Percentiles rank a stretch among this genome's conserved stretches.
Conservation (phyloP, 2,797 vertebrate genomes). For the Lacerta agilis region DNA sequence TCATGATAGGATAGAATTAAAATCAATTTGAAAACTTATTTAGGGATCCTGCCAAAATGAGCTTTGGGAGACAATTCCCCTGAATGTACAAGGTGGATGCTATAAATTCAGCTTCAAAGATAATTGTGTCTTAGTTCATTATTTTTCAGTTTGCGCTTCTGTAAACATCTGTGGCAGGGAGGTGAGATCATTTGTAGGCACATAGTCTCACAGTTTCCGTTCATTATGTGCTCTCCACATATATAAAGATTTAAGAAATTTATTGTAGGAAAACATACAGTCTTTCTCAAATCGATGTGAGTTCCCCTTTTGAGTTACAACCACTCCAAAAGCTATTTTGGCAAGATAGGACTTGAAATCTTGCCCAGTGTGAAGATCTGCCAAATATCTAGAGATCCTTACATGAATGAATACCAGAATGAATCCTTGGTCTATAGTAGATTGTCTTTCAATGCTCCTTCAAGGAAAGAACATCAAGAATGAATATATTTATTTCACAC, state of each 20-base stretch:
- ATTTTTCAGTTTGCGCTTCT: not conserved
- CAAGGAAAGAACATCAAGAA: too few species aligned
- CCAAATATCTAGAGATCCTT: not conserved
- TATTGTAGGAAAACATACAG: not conserved
- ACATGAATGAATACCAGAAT: not conserved
- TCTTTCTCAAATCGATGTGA: not conserved
- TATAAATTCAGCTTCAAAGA: not conserved
- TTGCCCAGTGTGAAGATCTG: not conserved
- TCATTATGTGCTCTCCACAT: not conserved
- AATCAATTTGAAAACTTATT: constrained; percentile 58
- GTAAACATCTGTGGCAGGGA: not conserved
- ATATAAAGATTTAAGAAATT: not conserved
- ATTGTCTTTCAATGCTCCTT: too few species aligned
- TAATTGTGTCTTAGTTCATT: constrained; percentile 23
- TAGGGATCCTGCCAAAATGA: constrained; percentile 49
- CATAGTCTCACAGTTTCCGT: not conserved
- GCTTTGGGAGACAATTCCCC: constrained; percentile 27
- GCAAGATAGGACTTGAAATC: not conserved
- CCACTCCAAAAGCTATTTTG: not conserved
- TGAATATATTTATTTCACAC: too few species aligned
- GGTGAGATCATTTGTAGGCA: not conserved
- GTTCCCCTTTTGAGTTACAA: not conserved
- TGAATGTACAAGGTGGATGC: not conserved
- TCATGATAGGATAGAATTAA: constrained; percentile 61
- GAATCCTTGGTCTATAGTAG: too few species aligned